These are phyloP conservation scores for Drosophila nasuta DNA, from an alignment of 1,140 invertebrate genomes.

Conservation along the genomic window DNA sequence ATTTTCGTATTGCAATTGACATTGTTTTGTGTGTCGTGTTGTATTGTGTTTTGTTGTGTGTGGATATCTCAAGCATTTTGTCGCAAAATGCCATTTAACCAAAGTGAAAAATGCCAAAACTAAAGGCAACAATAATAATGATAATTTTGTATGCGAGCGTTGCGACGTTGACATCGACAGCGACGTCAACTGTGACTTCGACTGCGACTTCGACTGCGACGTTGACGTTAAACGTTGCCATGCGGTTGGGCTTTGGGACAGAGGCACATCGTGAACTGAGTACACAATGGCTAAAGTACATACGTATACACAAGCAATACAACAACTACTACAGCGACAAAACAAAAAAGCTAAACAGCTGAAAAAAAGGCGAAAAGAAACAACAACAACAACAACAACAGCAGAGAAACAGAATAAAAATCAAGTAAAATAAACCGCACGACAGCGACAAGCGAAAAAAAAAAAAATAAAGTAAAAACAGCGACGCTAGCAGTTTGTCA, in stretches of 20 bases:
- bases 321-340: constrained; percentile 34
- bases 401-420: constrained; percentile 37
- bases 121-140: constrained; percentile 48
- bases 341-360: constrained; percentile 35
- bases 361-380: constrained; percentile 22
- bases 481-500: constrained; percentile 78
- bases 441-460: constrained; percentile 45
- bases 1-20: constrained; percentile 19
- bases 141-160: constrained; percentile 48
- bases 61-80: constrained; percentile 31
- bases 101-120: constrained; percentile 46
- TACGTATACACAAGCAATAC: constrained; percentile 42
- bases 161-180: constrained; percentile 2
- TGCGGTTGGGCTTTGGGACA: constrained; percentile 34
- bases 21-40: not conserved
- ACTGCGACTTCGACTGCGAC: constrained; percentile 13
- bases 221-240: constrained; percentile 55
- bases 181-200: not conserved
- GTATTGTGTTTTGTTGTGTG: too few species aligned
- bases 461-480: constrained; percentile 62
- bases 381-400: constrained; percentile 7
- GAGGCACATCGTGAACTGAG: constrained; percentile 72
- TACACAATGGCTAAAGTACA: constrained; percentile 82
- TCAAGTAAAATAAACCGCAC: constrained; percentile 72
- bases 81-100: constrained; percentile 50